Base-by-base conservation (phyloP, 1,140 invertebrate species). In the Drosophila hydei region DNA sequence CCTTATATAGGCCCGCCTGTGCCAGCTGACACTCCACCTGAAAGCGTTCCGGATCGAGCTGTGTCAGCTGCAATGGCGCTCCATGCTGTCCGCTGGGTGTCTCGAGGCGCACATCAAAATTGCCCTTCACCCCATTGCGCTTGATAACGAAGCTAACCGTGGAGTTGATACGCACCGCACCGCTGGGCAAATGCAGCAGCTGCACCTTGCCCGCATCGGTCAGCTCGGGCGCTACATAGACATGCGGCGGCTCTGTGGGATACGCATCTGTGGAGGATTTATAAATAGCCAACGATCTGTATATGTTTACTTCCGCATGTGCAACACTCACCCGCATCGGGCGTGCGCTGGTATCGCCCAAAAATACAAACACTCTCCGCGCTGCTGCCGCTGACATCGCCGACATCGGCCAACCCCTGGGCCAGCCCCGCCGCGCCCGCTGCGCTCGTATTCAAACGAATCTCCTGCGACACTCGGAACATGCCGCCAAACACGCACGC, bases 1-100 rank as follows among this genome's bases (percentile, higher is more conserved):
- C 95, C 81, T 96, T 95, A 91, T 98, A 96, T 23, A 97, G 94
- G n/a, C 97, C 97, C 80, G 97, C 97, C 88, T 98, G 93, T 43
- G 94, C 93, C 1, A 97, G 95, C 91, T 97, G 95, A 87, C 98
- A 98, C 58, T 96, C 93, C 16, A 98, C 94, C 36, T 96, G 95
- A 70, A 95, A 95, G 63, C 94, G 94, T 91, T 97, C 96, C 38
- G 95, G 93, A 91, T 98, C 97, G 75, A 98, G 94, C 36, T 72
- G 77, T 6, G 59, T 43, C 36, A 95, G 94, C 77, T 58, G 67
- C 25, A 90, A 23, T 7, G 77, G 75, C 7, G 68, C 19, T 2
- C 51, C 59, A 8, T 71, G 68, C n/a, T 75, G 75, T 3, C 89
- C 89, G 12, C 75, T 81, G 21, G 90, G 90, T 45, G 58, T 76